Evolutionary conservation across 2,888 invertebrate species (phyloP).

Genomic region (Chirona hameri): DNA sequence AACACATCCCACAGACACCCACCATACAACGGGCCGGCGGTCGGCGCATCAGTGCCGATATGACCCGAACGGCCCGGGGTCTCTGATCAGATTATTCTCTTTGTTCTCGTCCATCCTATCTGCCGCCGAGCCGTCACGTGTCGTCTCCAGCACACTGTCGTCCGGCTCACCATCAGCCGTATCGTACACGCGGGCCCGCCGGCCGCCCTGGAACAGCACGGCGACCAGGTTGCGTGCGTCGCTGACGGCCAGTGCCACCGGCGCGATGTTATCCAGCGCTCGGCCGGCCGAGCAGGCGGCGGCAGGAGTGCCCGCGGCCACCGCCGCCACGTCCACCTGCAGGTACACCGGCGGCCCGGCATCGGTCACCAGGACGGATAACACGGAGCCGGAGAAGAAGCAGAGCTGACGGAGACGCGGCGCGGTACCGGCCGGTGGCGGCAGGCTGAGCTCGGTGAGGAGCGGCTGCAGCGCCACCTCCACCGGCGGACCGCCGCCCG

Average conservation of each 20-base stretch:
- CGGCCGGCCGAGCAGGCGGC: conserved; percentile 46
- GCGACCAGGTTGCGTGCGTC: conserved; percentile 80
- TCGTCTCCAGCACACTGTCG: conserved; percentile 50
- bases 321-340: not conserved
- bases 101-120: not conserved
- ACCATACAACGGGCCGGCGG: no score
- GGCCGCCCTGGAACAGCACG: conserved; percentile 70
- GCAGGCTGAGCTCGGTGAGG: not conserved
- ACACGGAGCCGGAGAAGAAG: not conserved
- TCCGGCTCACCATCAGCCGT: conserved; percentile 91
- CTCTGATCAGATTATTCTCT: not conserved
- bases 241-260: conserved; percentile 72
- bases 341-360: not conserved
- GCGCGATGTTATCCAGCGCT: conserved; percentile 63
- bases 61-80: no score
- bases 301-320: not conserved
- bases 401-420: not conserved
- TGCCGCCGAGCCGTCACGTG: not conserved
- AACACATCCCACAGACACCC: no score
- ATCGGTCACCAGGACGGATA: conserved; percentile 4
- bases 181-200: conserved; percentile 80
- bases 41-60: no score
- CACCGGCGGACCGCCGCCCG: not conserved
- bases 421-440: not conserved
- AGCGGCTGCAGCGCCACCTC: not conserved